Evolutionary conservation across 2,888 invertebrate species (phyloP).

Genomic region (Andrena chrysosceles): DNA sequence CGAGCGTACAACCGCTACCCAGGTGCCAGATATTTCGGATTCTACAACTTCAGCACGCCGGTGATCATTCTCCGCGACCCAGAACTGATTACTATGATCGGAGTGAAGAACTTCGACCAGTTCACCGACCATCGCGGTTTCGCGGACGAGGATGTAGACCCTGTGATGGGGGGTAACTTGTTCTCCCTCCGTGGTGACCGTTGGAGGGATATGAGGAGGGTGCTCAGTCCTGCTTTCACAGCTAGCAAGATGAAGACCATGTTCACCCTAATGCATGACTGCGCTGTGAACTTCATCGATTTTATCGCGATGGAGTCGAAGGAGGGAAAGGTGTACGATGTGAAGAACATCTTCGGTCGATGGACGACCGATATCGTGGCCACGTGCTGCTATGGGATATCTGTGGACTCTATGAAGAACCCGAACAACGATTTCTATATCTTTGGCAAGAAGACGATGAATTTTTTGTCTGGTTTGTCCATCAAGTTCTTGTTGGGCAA

Average conservation of each 20-base stretch:
- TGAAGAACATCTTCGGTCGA: neutral
- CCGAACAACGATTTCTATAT: neutral
- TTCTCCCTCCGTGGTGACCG: neutral
- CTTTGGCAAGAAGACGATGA: neutral
- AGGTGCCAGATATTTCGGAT: slow-evolving; percentile 10
- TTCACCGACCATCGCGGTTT: neutral
- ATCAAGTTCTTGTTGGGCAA: slow-evolving; percentile 55
- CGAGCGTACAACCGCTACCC: neutral
- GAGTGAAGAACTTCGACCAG: slow-evolving; percentile 14
- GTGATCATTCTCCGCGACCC: slow-evolving; percentile 4
- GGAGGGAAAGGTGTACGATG: neutral
- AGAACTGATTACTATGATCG: neutral
- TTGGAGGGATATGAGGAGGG: neutral
- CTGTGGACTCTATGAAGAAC: neutral
- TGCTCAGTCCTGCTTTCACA: neutral
- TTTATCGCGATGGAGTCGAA: neutral
- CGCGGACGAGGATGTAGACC: neutral
- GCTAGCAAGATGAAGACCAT: neutral
- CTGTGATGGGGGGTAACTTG: neutral
- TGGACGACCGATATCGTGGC: neutral
- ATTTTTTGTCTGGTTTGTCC: slow-evolving; percentile 1
- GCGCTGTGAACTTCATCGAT: neutral
- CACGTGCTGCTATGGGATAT: neutral
- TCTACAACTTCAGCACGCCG: slow-evolving; percentile 5
- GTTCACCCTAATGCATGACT: neutral